Conservation (phyloP, 1,140 invertebrate genomes). For the Caenorhabditis latens region DNA sequence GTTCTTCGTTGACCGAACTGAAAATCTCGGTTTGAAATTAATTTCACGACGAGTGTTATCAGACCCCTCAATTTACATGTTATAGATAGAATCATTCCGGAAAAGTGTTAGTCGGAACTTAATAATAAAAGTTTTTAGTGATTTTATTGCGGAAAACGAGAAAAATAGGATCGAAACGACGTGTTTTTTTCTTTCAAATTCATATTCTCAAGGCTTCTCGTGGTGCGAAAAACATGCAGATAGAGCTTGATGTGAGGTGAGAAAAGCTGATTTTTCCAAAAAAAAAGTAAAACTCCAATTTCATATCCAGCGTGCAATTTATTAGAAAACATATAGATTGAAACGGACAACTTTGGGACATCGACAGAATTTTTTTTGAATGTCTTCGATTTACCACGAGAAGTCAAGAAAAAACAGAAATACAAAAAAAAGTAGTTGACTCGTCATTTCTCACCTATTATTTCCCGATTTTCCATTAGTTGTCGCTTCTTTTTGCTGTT, state of each 20-base stretch:
- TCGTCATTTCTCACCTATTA: slow-evolving; percentile 50
- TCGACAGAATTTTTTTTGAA: background rate
- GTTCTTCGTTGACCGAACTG: slow-evolving; percentile 35
- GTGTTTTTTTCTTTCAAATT: slow-evolving; percentile 1
- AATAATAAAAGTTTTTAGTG: too few relatives aligned
- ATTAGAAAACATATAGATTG: background rate
- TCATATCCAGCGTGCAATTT: background rate
- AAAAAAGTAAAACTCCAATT: background rate
- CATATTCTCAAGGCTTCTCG: slow-evolving; percentile 23
- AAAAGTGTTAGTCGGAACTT: too few relatives aligned
- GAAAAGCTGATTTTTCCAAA: background rate
- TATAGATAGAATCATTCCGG: too few relatives aligned
- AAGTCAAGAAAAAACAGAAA: slow-evolving; percentile 8
- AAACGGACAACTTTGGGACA: background rate
- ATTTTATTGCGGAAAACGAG: background rate
- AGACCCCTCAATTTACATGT: too few relatives aligned
- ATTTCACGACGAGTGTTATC: too few relatives aligned
- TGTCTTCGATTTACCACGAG: slow-evolving; percentile 12
- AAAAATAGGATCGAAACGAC: slow-evolving; percentile 46
- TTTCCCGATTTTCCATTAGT: slow-evolving; percentile 31
- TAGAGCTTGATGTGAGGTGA: background rate
- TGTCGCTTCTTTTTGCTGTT: background rate
- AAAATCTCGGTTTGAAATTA: background rate
- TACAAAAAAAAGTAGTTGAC: background rate
- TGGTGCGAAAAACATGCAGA: background rate